Conservation (phyloP, 2,888 invertebrate species). For the Campopleginae sp. region DNA sequence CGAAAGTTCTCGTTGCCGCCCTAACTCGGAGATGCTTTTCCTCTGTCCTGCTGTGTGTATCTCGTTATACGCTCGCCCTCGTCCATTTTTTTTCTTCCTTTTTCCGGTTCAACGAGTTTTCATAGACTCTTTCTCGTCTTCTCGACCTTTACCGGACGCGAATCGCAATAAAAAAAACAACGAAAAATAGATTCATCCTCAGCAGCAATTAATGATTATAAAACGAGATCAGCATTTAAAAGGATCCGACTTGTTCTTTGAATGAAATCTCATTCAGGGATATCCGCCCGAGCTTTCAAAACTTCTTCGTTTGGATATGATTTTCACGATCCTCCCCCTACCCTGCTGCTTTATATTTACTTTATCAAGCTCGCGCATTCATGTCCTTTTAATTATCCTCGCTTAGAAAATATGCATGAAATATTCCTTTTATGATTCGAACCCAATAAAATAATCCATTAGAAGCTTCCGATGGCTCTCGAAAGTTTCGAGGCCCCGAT, state of each 20-base stretch:
- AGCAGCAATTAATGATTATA: too few relatives aligned
- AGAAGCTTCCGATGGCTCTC: not conserved
- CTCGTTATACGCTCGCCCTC: constrained; percentile 1
- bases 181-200: not conserved
- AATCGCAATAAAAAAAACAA: constrained; percentile 11
- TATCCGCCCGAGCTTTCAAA: constrained; percentile 39
- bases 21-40: constrained; percentile 45
- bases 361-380: not conserved
- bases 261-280: constrained; percentile 47
- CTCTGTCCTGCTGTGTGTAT: not conserved
- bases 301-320: constrained; percentile 29
- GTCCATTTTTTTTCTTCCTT: constrained; percentile 52
- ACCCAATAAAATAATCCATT: not conserved
- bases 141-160: constrained; percentile 14
- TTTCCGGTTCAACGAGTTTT: constrained; percentile 51
- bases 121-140: constrained; percentile 18
- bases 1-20: constrained; percentile 5
- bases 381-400: not conserved
- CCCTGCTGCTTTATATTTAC: not conserved
- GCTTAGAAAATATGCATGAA: not conserved
- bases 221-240: constrained; percentile 59
- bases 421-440: not conserved
- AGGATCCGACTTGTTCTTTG: constrained; percentile 23
- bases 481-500: not conserved
- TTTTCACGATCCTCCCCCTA: not conserved